Conservation (phyloP, 2,113 vertebrate genomes). For the Poeciliopsis prolifica region DNA sequence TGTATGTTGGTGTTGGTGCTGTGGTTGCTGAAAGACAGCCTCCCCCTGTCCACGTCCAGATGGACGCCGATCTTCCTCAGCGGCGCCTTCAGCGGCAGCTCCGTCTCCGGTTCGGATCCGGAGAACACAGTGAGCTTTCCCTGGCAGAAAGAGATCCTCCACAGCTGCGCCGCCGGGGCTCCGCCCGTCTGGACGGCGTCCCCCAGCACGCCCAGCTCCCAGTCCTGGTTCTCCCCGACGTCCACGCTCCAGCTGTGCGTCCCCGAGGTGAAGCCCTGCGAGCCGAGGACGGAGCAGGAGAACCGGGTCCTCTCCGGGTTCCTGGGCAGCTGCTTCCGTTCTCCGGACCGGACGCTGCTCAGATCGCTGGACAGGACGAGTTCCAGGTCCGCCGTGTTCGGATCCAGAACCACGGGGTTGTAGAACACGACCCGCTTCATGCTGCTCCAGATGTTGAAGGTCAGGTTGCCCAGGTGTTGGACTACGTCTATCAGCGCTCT, state of each 20-base stretch:
- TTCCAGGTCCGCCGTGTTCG: conserved; percentile 42
- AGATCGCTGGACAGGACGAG: conserved; percentile 21
- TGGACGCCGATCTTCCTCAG: conserved; percentile 16
- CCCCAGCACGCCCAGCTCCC: conserved; percentile 49
- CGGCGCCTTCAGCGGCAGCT: conserved; percentile 4
- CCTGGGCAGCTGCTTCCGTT: not conserved
- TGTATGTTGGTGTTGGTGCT: conserved; percentile 32
- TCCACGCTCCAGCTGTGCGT: conserved; percentile 37
- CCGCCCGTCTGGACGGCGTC: not conserved
- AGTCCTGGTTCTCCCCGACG: conserved; percentile 39
- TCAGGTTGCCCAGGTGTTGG: conserved; percentile 55
- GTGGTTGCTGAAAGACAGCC: conserved; percentile 28
- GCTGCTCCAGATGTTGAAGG: conserved; percentile 42
- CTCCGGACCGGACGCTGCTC: conserved; percentile 9
- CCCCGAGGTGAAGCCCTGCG: conserved; percentile 37
- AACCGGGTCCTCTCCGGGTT: conserved; percentile 36
- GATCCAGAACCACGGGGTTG: conserved; percentile 49
- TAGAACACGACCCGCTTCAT: conserved; percentile 35
- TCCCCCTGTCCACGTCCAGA: conserved; percentile 41
- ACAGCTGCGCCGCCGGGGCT: conserved; percentile 13
- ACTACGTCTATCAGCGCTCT: conserved; percentile 47
- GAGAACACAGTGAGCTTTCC: conserved; percentile 31
- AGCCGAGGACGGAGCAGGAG: conserved; percentile 26
- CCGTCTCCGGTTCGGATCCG: not conserved
- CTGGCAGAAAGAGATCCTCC: conserved; percentile 39